Conservation (phyloP, 2,888 invertebrate genomes). For the Caenorhabditis wallacei region DNA sequence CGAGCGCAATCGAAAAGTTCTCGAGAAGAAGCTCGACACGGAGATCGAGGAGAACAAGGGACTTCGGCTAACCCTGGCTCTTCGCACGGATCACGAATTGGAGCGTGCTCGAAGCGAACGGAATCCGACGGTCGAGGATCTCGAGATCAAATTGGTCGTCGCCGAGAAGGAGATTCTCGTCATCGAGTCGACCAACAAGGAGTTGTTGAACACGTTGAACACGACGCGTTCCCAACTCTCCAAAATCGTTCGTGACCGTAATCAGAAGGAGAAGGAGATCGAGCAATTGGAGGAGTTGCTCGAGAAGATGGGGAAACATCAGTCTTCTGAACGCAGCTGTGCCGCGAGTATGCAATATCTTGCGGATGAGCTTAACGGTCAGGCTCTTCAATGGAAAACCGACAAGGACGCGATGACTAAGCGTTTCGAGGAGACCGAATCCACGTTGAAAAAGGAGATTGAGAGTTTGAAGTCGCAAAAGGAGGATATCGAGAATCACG, state of each 20-base stretch:
- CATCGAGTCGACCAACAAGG: constrained; percentile 34
- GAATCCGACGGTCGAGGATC: constrained; percentile 9
- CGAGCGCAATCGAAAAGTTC: too few relatives aligned
- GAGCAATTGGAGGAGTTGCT: constrained; percentile 11
- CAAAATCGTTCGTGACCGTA: constrained; percentile 28
- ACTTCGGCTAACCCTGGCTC: constrained; percentile 15
- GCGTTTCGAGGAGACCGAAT: constrained; percentile 11
- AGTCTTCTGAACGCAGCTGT: background rate
- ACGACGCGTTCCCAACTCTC: constrained; percentile 16
- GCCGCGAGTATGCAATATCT: background rate
- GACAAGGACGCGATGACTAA: constrained; percentile 11
- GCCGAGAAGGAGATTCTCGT: constrained; percentile 26
- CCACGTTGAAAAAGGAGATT: constrained; percentile 13
- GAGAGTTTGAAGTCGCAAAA: constrained; percentile 37
- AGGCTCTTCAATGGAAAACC: background rate
- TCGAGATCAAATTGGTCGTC: background rate
- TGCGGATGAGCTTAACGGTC: constrained; percentile 22
- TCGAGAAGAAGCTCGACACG: too few relatives aligned
- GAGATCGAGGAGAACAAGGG: constrained; percentile 26
- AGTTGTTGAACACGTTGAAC: constrained; percentile 1
- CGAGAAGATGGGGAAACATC: constrained; percentile 13
- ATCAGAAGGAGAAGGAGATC: constrained; percentile 18
- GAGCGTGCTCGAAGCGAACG: constrained; percentile 4
- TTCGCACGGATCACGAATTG: constrained; percentile 18
- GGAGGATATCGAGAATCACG: constrained; percentile 49